phyloP scores from a whole-genome alignment of 1,140 invertebrate species.

The Colletes gigas region DNA sequence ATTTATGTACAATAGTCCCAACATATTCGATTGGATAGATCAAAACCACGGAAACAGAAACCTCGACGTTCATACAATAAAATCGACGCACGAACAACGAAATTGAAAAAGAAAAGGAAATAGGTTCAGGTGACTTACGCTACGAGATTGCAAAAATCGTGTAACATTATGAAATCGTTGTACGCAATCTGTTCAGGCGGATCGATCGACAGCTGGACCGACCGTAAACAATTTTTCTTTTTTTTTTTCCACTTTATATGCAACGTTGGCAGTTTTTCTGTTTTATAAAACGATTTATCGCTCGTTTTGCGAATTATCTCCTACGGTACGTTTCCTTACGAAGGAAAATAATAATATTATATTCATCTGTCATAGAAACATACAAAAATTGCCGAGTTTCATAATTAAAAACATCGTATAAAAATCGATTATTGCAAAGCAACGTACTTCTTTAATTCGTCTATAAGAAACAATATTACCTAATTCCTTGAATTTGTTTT shows the following conservation, averaged over 20 bases:
- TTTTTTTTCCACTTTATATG: slow-evolving; percentile 32
- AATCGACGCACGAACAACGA: slow-evolving; percentile 12
- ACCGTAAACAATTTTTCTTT: slow-evolving; percentile 27
- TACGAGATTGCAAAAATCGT: slow-evolving; percentile 41
- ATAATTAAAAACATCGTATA: not conserved
- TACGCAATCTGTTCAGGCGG: slow-evolving; percentile 17
- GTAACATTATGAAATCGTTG: slow-evolving; percentile 45
- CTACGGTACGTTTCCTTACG: not conserved
- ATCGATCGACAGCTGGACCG: slow-evolving; percentile 30
- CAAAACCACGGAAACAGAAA: slow-evolving; percentile 51
- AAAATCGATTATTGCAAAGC: not conserved
- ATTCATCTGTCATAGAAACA: too few species aligned
- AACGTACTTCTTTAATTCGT: not conserved
- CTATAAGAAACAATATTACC: not conserved
- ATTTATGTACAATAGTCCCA: slow-evolving; percentile 73
- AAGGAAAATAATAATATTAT: not conserved
- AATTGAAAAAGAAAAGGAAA: slow-evolving; percentile 7
- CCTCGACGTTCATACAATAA: slow-evolving; percentile 34
- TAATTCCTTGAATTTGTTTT: not conserved
- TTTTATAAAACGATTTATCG: not conserved
- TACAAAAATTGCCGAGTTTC: not conserved
- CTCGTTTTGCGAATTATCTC: not conserved
- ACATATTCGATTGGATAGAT: slow-evolving; percentile 68
- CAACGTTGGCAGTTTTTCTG: slow-evolving; percentile 25
- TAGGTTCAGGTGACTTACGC: not conserved